These are phyloP conservation scores for Exaiptasia diaphana DNA, from an alignment of 64 coral and sea anemone genomes.

Conservation along the genomic window DNA sequence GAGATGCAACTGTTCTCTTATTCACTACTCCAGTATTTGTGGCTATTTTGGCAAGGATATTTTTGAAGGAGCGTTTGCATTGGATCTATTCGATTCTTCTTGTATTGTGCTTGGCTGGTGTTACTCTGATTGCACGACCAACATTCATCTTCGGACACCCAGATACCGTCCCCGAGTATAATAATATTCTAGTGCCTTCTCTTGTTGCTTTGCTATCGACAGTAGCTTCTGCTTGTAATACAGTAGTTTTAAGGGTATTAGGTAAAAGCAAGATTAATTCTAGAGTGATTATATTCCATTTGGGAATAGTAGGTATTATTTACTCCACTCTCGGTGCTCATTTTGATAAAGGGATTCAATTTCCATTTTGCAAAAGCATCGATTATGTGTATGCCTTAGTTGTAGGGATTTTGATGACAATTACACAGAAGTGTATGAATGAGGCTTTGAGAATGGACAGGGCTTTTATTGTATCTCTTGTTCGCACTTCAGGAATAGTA, in stretches of 20 bases:
- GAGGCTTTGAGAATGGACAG: constrained; percentile 32
- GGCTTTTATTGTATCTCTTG: constrained; percentile 26
- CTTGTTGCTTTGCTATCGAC: constrained; percentile 24
- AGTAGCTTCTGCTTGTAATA: not conserved
- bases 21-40: constrained; percentile 42
- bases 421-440: not conserved
- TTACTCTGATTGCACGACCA: constrained; percentile 38
- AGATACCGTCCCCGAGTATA: not conserved
- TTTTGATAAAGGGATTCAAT: constrained; percentile 27
- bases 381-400: constrained; percentile 25
- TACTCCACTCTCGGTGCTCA: not conserved
- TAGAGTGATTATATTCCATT: constrained; percentile 44
- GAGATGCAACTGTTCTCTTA: constrained; percentile 58
- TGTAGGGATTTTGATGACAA: not conserved
- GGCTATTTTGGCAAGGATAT: constrained; percentile 35
- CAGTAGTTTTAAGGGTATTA: not conserved
- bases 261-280: not conserved
- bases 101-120: constrained; percentile 34
- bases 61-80: constrained; percentile 39
- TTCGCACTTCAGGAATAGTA: constrained; percentile 26
- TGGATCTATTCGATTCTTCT: constrained; percentile 28
- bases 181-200: constrained; percentile 22
- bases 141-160: constrained; percentile 43
- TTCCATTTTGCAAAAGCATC: constrained; percentile 35
- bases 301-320: constrained; percentile 18